Evolutionary conservation across 1,140 invertebrate species (phyloP).

Genomic region (Sminthurinus signatus): DNA sequence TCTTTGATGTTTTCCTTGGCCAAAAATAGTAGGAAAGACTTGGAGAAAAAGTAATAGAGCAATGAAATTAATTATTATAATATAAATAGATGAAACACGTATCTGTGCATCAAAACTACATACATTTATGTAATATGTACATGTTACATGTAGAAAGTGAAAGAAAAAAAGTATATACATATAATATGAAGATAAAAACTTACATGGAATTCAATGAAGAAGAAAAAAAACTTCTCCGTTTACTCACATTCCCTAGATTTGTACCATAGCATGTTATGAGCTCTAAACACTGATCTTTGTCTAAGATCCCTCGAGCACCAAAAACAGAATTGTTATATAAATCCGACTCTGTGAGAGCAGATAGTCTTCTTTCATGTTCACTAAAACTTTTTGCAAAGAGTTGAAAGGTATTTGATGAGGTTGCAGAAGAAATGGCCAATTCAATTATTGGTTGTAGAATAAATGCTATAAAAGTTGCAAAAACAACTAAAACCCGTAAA

Average conservation of each 20-base stretch:
- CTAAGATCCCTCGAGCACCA: conserved; percentile 5
- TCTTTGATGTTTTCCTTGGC: neutral
- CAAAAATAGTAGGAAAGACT: neutral
- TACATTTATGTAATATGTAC: neutral
- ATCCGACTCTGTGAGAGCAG: too few relatives aligned
- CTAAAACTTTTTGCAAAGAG: too few relatives aligned
- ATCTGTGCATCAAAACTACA: neutral
- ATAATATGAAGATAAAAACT: neutral
- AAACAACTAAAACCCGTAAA: too few relatives aligned
- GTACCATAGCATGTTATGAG: neutral
- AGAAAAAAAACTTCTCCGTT: neutral
- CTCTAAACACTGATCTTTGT: neutral
- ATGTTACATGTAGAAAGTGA: too few relatives aligned
- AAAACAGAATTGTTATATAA: too few relatives aligned
- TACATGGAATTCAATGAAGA: neutral
- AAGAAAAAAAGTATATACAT: neutral
- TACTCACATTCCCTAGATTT: neutral
- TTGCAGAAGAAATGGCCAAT: too few relatives aligned
- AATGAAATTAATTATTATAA: neutral
- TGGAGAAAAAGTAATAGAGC: neutral
- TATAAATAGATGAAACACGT: neutral
- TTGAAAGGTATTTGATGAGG: too few relatives aligned
- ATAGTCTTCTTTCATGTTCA: too few relatives aligned
- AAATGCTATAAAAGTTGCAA: too few relatives aligned
- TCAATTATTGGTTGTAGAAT: too few relatives aligned